phyloP scores from a whole-genome alignment of 2,888 invertebrate genomes.

The Cylloceria caligata region DNA sequence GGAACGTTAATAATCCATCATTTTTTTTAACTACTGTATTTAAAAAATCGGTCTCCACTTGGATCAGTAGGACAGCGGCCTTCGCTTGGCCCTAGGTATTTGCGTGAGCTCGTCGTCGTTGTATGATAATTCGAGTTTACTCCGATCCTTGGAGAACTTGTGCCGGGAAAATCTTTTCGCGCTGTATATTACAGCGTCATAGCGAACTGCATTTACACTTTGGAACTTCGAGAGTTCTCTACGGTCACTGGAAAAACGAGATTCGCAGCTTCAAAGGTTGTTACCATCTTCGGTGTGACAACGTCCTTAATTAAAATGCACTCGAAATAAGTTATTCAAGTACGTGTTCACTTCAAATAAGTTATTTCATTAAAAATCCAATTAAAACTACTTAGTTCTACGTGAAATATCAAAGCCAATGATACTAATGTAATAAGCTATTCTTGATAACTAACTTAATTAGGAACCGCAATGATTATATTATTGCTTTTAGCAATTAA shows the following conservation, averaged over 20 bases:
- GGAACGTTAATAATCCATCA: no score
- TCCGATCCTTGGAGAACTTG: neutral
- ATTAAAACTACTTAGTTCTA: constrained; percentile 9
- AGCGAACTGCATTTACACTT: neutral
- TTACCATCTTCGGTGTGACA: constrained; percentile 2
- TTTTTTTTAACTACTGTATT: no score
- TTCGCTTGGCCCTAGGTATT: neutral
- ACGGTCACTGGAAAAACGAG: neutral
- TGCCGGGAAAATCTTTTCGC: neutral
- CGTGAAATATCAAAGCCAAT: neutral
- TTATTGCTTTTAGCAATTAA: neutral
- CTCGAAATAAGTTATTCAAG: constrained; percentile 17
- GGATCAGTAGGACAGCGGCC: neutral
- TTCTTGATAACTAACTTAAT: neutral
- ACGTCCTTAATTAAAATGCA: constrained; percentile 24
- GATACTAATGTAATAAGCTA: neutral
- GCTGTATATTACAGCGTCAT: neutral
- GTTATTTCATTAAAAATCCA: constrained; percentile 24
- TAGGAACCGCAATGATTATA: no score
- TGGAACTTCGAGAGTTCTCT: constrained; percentile 1
- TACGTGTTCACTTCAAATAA: neutral
- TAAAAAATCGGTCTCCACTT: no score
- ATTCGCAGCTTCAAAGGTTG: constrained; percentile 26
- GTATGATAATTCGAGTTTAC: neutral
- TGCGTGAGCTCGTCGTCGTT: neutral